phyloP scores from a whole-genome alignment of 2,888 invertebrate species.

The Limnephilus lunatus region DNA sequence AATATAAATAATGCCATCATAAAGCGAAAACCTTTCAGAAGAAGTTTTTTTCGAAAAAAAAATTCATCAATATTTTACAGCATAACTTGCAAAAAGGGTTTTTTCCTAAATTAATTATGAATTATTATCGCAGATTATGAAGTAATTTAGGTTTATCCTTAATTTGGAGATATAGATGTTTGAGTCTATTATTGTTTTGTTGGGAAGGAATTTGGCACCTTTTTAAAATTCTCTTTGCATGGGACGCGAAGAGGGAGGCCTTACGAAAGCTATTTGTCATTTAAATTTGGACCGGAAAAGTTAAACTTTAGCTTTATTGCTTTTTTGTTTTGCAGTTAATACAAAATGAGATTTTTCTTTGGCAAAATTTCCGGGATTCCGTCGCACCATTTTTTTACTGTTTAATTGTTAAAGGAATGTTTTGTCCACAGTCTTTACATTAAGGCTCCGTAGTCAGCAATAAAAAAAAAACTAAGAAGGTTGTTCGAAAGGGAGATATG shows the following conservation, averaged over 20 bases:
- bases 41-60: too few relatives aligned
- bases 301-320: background rate
- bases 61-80: too few relatives aligned
- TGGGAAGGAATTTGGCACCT: background rate
- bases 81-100: too few relatives aligned
- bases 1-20: too few relatives aligned
- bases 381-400: background rate
- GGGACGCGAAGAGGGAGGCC: background rate
- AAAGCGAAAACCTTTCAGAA: too few relatives aligned
- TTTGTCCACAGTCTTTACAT: background rate
- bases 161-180: background rate
- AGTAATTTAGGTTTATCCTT: background rate
- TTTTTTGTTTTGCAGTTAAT: background rate
- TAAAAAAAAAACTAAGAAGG: too few relatives aligned
- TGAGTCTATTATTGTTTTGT: background rate
- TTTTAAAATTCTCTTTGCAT: background rate
- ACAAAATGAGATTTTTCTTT: background rate
- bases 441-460: too few relatives aligned
- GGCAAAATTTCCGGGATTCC: background rate
- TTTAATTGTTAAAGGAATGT: background rate
- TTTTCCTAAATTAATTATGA: too few relatives aligned
- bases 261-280: background rate
- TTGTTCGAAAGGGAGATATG: too few relatives aligned
- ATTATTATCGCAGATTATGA: too few relatives aligned
- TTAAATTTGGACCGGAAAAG: background rate